Percentiles rank a stretch among this genome's conserved stretches.
Conservation (phyloP, 2,113 vertebrate species). For the Calidris pugnax region DNA sequence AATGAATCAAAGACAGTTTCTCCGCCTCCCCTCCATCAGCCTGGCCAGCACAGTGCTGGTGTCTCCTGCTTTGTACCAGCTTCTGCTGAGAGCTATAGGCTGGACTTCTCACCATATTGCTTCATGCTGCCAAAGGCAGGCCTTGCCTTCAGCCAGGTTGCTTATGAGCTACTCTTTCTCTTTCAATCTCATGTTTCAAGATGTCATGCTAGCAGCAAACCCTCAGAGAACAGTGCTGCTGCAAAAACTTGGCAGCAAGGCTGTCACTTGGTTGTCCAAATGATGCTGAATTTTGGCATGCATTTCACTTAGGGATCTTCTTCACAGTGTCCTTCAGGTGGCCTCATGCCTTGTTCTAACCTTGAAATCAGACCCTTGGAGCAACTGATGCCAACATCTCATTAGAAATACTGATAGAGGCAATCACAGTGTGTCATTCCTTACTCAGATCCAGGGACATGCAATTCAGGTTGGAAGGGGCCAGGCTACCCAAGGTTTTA, state of each 20-base stretch:
- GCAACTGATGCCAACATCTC: not conserved
- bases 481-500: not conserved
- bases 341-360: not conserved
- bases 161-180: not conserved
- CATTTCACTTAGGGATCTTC: not conserved
- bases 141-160: not conserved
- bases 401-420: not conserved
- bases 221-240: not conserved
- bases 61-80: not conserved
- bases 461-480: not conserved
- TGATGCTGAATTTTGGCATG: not conserved
- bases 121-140: not conserved
- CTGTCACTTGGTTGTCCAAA: not conserved
- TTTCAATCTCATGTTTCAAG: not conserved
- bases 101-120: not conserved
- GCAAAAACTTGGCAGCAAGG: not conserved
- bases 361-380: not conserved
- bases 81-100: not conserved
- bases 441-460: not conserved
- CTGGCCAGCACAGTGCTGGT: not conserved
- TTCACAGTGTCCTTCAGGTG: not conserved
- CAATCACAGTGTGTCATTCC: not conserved
- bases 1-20: not conserved
- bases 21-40: not conserved
- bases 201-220: not conserved